Evolutionary conservation across 2,113 vertebrate species (phyloP), one percentile per base, ranked within the genome.

Genomic region (Oncorhynchus masou): DNA sequence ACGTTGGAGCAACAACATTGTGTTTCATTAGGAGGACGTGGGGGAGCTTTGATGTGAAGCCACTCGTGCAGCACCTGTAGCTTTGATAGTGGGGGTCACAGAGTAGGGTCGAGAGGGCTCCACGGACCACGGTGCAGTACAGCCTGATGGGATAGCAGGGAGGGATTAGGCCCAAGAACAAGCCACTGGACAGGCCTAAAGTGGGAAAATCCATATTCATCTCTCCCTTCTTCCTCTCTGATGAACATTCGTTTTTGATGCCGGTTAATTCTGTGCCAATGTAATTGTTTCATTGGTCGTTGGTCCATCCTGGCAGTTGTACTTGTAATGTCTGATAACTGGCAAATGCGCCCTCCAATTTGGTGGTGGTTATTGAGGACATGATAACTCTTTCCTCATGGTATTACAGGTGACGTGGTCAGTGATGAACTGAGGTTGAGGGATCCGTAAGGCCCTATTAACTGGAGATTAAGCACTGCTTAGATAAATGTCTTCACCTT

Each of bases 41-140:
- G n/a, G n/a, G 16, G 39, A 75, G 78, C 95, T 98, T 98, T 98
- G 96, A 98, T 97, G 95, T 94, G 84, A 29, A 48, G 79, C 86
- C 83, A 79, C 93, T 96, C 88, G 89, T 82, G 79, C 87, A 87
- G 91, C 92, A 95, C 93, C 94, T 94, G 95, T 93, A 90, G 93
- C 95, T 96, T 96, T 96, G 94, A 96, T 94, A 92, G 87, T 82
- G 91, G 90, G 93, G 94, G 91, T 93, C 84, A 78, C 73, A 70
- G 71, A 60, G 29, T 25, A n/a, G 5, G 73, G 76, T 83, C 19
- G 9, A 87, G 83, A 91, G 91, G 83, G n/a, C 59, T 62, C 9
- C 1, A 22, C 59, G 16, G n/a, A 5, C n/a, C 20, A 62, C n/a
- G 8, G 19, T 7, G 0, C 59, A 24, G 59, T 16, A 9, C 7